Conservation (phyloP, 2,113 vertebrate species). For the Notarius lentiginosus region DNA sequence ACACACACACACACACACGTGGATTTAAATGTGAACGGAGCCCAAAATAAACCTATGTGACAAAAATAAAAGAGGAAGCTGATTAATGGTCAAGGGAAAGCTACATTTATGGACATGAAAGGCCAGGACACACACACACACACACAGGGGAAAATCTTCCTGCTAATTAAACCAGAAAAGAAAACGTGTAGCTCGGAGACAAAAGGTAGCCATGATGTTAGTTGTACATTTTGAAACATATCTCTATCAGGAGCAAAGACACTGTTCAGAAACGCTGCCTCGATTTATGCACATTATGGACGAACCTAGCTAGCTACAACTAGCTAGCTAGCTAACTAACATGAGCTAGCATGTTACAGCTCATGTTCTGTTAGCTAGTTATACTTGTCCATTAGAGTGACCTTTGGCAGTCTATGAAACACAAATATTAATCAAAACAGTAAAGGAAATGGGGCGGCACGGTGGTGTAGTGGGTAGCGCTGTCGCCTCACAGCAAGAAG, state of each 20-base stretch:
- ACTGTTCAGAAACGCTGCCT: too few relatives aligned
- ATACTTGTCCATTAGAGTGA: neutral
- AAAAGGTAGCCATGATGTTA: neutral
- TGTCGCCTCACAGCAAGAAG: too few relatives aligned
- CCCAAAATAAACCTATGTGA: slow-evolving; percentile 48
- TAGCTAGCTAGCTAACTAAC: neutral
- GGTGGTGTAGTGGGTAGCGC: too few relatives aligned
- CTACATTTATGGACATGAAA: slow-evolving; percentile 53
- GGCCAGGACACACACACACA: neutral
- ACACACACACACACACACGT: slow-evolving; percentile 29
- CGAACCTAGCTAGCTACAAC: neutral
- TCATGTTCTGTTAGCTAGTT: neutral
- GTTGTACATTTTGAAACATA: neutral
- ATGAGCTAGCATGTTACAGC: neutral
- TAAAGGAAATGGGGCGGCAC: neutral
- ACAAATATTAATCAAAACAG: neutral
- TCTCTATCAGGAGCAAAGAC: too few relatives aligned
- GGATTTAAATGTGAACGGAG: slow-evolving; percentile 29
- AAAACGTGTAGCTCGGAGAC: neutral
- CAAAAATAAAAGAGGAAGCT: slow-evolving; percentile 51
- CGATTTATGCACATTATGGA: neutral
- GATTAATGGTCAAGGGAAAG: slow-evolving; percentile 48
- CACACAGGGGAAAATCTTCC: neutral
- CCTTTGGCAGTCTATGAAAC: neutral
- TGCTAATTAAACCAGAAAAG: neutral